Conservation (phyloP, 2,113 vertebrate species). For the Riparia riparia region DNA sequence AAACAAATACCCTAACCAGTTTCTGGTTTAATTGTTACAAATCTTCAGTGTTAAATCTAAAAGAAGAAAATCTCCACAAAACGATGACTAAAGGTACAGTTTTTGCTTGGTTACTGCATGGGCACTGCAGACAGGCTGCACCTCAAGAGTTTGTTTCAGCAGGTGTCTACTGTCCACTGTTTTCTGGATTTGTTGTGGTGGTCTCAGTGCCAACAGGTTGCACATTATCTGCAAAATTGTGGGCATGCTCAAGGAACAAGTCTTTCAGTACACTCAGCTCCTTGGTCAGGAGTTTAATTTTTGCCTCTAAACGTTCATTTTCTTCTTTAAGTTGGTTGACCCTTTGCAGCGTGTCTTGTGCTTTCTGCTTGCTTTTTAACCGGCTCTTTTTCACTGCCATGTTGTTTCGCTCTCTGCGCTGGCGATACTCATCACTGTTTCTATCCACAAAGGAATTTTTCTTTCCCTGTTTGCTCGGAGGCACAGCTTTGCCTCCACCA, state of each 20-base stretch:
- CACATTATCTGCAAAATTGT: slow-evolving; percentile 94
- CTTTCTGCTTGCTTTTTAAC: slow-evolving; percentile 98
- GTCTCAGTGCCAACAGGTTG: slow-evolving; percentile 81
- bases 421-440: slow-evolving; percentile 93
- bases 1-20: slow-evolving; percentile 49
- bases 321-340: slow-evolving; percentile 99
- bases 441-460: slow-evolving; percentile 88
- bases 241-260: slow-evolving; percentile 97
- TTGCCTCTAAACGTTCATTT: slow-evolving; percentile 97
- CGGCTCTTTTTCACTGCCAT: slow-evolving; percentile 98
- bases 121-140: not conserved
- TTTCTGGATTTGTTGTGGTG: slow-evolving; percentile 67
- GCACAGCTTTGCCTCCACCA: slow-evolving; percentile 86
- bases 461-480: slow-evolving; percentile 87
- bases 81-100: slow-evolving; percentile 7
- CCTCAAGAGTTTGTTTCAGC: not conserved
- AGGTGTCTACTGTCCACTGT: slow-evolving; percentile 61
- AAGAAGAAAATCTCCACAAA: slow-evolving; percentile 44
- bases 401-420: slow-evolving; percentile 95
- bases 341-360: slow-evolving; percentile 92
- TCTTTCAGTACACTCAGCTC: slow-evolving; percentile 98
- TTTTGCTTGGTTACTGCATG: not conserved
- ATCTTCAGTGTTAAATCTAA: slow-evolving; percentile 73
- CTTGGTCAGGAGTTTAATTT: slow-evolving; percentile 97
- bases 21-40: slow-evolving; percentile 63